These are phyloP conservation scores for Andricus quercusramuli DNA, from an alignment of 2,888 invertebrate genomes.

Conservation along the genomic window DNA sequence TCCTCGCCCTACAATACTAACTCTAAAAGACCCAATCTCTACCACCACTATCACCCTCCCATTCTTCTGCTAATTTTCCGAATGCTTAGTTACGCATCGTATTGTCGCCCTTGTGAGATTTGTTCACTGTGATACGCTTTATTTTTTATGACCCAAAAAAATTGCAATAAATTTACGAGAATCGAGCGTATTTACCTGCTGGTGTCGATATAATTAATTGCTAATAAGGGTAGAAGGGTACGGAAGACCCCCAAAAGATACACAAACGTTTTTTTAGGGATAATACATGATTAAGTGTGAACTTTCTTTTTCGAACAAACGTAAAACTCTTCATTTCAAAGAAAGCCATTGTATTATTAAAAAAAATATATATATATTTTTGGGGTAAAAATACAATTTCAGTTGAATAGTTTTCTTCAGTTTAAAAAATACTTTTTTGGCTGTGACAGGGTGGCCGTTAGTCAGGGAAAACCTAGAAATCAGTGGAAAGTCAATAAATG, in stretches of 20 bases:
- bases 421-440: too few relatives aligned
- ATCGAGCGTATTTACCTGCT: constrained; percentile 13
- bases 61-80: constrained; percentile 47
- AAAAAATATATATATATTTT: too few relatives aligned
- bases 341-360: too few relatives aligned
- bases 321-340: too few relatives aligned
- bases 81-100: constrained; percentile 45
- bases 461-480: too few relatives aligned
- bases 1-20: constrained; percentile 46
- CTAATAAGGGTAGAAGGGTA: not conserved
- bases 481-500: too few relatives aligned
- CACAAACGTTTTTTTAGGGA: not conserved
- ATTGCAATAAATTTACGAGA: constrained; percentile 32
- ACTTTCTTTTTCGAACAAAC: too few relatives aligned
- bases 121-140: not conserved
- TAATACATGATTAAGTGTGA: not conserved
- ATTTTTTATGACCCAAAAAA: constrained; percentile 15
- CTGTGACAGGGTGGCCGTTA: too few relatives aligned
- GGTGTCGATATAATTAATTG: constrained; percentile 38
- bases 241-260: not conserved
- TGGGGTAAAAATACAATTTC: too few relatives aligned
- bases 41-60: constrained; percentile 42
- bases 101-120: constrained; percentile 36
- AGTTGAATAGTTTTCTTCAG: too few relatives aligned
- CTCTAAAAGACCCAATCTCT: constrained; percentile 26